phyloP scores from a whole-genome alignment of 2,113 vertebrate species.

The Spilogale gracilis region DNA sequence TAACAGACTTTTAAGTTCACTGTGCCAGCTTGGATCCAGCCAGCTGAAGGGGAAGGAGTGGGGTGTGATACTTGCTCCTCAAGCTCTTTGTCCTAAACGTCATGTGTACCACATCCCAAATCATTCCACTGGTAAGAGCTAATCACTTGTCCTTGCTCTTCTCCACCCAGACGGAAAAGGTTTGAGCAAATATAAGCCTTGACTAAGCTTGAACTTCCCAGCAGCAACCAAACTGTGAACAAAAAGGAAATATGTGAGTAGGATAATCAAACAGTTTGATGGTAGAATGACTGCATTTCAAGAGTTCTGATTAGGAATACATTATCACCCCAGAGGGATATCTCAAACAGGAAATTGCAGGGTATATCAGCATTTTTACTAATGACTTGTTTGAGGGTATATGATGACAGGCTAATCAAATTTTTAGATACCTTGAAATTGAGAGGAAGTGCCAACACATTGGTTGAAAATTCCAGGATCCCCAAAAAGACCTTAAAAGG shows the following conservation, averaged over 20 bases:
- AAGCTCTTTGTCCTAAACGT: neutral
- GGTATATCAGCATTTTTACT: constrained; percentile 18
- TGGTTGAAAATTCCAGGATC: neutral
- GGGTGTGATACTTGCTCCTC: neutral
- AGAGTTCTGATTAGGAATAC: constrained; percentile 63
- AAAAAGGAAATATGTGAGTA: constrained; percentile 34
- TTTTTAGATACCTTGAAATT: constrained; percentile 27
- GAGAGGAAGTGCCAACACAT: neutral
- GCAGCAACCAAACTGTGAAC: neutral
- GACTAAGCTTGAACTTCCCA: constrained; percentile 12
- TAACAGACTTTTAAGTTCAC: neutral
- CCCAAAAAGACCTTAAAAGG: neutral
- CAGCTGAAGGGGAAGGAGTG: neutral
- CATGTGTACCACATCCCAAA: neutral
- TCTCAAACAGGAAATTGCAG: neutral
- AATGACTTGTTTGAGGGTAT: constrained; percentile 44
- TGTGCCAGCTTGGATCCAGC: neutral
- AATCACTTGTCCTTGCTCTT: neutral
- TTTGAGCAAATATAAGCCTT: neutral
- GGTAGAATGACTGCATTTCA: constrained; percentile 41
- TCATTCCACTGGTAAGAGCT: neutral
- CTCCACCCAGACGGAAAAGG: neutral
- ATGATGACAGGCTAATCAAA: constrained; percentile 36
- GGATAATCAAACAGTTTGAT: constrained; percentile 64
- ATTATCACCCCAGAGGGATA: constrained; percentile 33